Evolutionary conservation across 2,113 vertebrate species (phyloP), one percentile per base, ranked within the genome.

Genomic region (Nipponia nippon): DNA sequence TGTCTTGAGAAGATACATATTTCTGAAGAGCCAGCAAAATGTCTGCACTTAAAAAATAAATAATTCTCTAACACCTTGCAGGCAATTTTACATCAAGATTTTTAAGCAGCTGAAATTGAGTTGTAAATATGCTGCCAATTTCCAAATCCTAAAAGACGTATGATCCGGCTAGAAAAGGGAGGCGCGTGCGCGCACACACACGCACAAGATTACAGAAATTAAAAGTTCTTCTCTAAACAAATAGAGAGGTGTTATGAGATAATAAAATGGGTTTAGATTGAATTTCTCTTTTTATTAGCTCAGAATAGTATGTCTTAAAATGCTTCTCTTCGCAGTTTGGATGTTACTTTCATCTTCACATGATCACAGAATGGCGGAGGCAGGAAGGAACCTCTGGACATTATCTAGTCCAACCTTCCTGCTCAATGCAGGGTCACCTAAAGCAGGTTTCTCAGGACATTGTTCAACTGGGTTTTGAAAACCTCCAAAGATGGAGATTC

Each of bases 1-100:
- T 88, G 73, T 95, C 53, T 95, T 93, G 67, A 92, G 69, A 92
- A 96, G 94, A 93, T 77, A 46, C 23, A 21, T 76, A 86, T 93
- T 86, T 82, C 32, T 66, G 38, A 83, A 96, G 87, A 92, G 70
- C 19, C 65, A 87, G 72, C 69, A 87, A 92, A 93, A 93, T 82
- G 30, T 72, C 70, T 77, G 47, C 42, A 73, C 36, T 76, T 29
- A 77, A 46, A 95, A 92, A 92, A 94, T 18, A 76, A 84, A 29
- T 93, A 89, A 52, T 32, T 83, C 34, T 94, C 8, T 91, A 88
- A 79, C 86, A 88, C 36, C 25, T 26, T 50, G 20, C 58, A 93
- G 81, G 18, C 56, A 78, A 83, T 90, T 70, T 80, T 92, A 77
- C 50, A 71, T 81, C 75, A 93, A 93, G 46, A 78, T 61, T 87